phyloP scores from a whole-genome alignment of 2,888 invertebrate species.

The Meteorus colon region DNA sequence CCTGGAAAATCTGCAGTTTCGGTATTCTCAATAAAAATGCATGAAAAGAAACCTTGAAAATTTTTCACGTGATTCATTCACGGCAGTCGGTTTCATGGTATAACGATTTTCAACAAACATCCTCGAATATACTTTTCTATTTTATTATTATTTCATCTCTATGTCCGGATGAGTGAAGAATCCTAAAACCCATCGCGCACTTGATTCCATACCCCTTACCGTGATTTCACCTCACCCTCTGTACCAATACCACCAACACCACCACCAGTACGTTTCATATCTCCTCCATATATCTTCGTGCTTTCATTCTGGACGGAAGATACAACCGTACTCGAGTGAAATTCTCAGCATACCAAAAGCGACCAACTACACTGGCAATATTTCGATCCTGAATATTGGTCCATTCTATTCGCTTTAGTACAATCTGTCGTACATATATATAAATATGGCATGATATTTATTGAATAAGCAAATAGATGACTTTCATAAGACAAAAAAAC shows the following conservation, averaged over 20 bases:
- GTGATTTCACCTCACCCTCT: not conserved
- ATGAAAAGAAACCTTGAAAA: constrained; percentile 23
- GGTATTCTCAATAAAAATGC: constrained; percentile 41
- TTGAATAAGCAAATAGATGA: no score
- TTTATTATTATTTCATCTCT: not conserved
- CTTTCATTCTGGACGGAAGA: constrained; percentile 14
- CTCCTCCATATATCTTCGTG: not conserved
- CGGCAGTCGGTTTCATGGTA: constrained; percentile 26
- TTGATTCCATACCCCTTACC: not conserved
- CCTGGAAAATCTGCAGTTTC: constrained; percentile 29
- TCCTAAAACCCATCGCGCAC: not conserved
- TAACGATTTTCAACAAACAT: constrained; percentile 26
- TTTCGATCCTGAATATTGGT: constrained; percentile 31
- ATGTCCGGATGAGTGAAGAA: not conserved
- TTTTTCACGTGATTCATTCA: constrained; percentile 51
- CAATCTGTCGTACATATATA: not conserved
- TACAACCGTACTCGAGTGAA: constrained; percentile 24
- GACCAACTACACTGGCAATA: constrained; percentile 4
- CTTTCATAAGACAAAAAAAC: no score
- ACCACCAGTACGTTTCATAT: not conserved
- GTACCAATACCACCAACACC: not conserved
- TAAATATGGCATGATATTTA: not conserved
- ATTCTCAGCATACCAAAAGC: constrained; percentile 28
- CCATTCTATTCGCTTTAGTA: constrained; percentile 26
- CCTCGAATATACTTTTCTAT: not conserved